Evolutionary conservation across 2,113 vertebrate genomes (phyloP), one percentile per base, ranked within the genome.

Genomic region (Orientallactaga bullata): DNA sequence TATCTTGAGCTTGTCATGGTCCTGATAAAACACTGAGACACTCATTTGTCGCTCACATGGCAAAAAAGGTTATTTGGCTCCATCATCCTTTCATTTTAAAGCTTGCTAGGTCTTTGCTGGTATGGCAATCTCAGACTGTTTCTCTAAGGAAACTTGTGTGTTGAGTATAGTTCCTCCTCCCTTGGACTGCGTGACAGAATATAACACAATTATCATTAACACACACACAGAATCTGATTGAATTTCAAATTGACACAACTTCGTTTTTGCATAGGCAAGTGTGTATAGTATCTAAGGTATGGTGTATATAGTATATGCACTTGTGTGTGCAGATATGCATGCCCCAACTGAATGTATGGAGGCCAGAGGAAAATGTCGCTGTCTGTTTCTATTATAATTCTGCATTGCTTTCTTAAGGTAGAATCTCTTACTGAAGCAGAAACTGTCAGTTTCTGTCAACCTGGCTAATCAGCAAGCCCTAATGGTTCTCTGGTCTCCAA

Each of bases 201-300:
- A 72, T 8, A 92, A 37, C 13, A 26, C 37, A 10, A 28, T 55
- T 93, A 17, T 65, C 63, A 35, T 91, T 78, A 65, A 72, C 2
- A 69, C 0, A 39, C n/a, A 24, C 5, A 18, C 0, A 47, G 1
- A 32, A 0, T 68, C n/a, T 88, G 77, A 66, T 7, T 42, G 87
- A 60, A 85, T 92, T 94, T 89, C n/a, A 23, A 92, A 88, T 42
- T 60, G 83, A 42, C 39, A 87, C 16, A 91, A 20, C 15, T 68
- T 94, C 81, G 69, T 69, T 66, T 9, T 28, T 66, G 24, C 55
- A 55, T 55, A 11, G 7, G 15, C 15, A 55, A 8, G 55, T 55
- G 55, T 55, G 55, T 55, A 55, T 16, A 55, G 55, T 55, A 55
- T 55, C 2, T 3, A 16, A 15, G 55, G 55, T 55, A 55, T 55